Percentiles rank a stretch among this genome's conserved stretches.
These are phyloP conservation scores for Orchestes rusci DNA, from an alignment of 2,888 invertebrate species.

Conservation along the genomic window DNA sequence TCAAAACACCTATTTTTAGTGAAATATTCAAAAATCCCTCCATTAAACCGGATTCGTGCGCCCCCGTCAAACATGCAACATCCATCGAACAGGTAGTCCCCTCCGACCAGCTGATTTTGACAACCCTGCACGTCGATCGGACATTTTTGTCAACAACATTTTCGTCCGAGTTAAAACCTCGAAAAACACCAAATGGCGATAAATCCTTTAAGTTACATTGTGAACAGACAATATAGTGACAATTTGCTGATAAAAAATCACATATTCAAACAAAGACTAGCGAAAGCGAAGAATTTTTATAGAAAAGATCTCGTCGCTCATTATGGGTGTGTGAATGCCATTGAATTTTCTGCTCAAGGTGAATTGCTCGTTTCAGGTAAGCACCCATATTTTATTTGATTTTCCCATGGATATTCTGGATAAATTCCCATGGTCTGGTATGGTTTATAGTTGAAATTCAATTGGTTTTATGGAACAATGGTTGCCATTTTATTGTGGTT, in stretches of 20 bases:
- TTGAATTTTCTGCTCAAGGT: slow-evolving; percentile 87
- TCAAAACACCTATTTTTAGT: too few species aligned
- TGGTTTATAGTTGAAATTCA: too few species aligned
- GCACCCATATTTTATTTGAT: too few species aligned
- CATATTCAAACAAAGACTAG: slow-evolving; percentile 55
- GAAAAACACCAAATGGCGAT: slow-evolving; percentile 40
- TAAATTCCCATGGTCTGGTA: too few species aligned
- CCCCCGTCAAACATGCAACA: not conserved
- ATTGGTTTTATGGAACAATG: too few species aligned
- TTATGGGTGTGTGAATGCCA: slow-evolving; percentile 94
- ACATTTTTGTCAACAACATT: slow-evolving; percentile 24
- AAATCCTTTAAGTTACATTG: slow-evolving; percentile 54
- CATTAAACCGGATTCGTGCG: too few species aligned
- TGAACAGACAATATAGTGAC: slow-evolving; percentile 56
- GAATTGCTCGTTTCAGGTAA: slow-evolving; percentile 83
- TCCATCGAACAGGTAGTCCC: not conserved
- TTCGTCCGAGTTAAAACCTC: slow-evolving; percentile 9
- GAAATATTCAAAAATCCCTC: too few species aligned
- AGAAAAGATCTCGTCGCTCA: slow-evolving; percentile 80
- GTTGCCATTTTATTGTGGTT: too few species aligned
- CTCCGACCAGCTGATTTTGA: slow-evolving; percentile 24
- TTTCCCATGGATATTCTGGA: not conserved
- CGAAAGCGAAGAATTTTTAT: slow-evolving; percentile 67
- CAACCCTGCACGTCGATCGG: slow-evolving; percentile 10
- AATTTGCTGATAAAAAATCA: slow-evolving; percentile 52